Evolutionary conservation across 2,888 invertebrate genomes (phyloP).

Genomic region (Cyclophora albipunctata): DNA sequence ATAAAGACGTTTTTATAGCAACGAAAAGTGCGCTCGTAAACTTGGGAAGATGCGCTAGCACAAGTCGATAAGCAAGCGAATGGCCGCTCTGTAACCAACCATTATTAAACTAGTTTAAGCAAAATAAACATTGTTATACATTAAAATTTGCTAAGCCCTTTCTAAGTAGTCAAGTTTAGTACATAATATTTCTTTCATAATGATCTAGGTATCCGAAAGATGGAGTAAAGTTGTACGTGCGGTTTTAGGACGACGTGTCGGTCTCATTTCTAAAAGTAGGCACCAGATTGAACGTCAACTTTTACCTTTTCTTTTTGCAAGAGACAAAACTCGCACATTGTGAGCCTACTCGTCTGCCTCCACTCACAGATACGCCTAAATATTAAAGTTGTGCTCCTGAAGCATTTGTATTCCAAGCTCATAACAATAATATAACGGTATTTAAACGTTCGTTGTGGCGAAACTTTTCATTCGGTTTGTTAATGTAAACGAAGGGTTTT

Average conservation of each 20-base stretch:
- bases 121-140: no score
- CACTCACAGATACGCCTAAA: slow-evolving; percentile 17
- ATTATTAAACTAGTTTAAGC: no score
- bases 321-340: slow-evolving; percentile 44
- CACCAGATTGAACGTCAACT: slow-evolving; percentile 58
- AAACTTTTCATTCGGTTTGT: slow-evolving; percentile 5
- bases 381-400: slow-evolving; percentile 21
- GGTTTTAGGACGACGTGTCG: slow-evolving; percentile 35
- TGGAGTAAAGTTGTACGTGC: slow-evolving; percentile 36
- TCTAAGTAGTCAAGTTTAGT: no score
- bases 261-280: slow-evolving; percentile 60
- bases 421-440: no score
- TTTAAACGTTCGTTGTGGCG: slow-evolving; percentile 1
- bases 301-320: slow-evolving; percentile 47
- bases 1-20: slow-evolving; percentile 44
- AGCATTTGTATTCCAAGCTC: no score
- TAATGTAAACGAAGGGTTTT: slow-evolving; percentile 9
- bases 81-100: slow-evolving; percentile 4
- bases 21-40: slow-evolving; percentile 44
- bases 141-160: no score
- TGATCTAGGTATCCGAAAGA: slow-evolving; percentile 2
- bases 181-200: no score
- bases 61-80: slow-evolving; percentile 26
- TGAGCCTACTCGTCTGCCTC: slow-evolving; percentile 34
- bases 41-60: slow-evolving; percentile 38